A percentile compares a stretch with the other conserved stretches of the same genome.
Conservation (phyloP, 64 coral and sea anemone species). For the Pocillopora verrucosa region DNA sequence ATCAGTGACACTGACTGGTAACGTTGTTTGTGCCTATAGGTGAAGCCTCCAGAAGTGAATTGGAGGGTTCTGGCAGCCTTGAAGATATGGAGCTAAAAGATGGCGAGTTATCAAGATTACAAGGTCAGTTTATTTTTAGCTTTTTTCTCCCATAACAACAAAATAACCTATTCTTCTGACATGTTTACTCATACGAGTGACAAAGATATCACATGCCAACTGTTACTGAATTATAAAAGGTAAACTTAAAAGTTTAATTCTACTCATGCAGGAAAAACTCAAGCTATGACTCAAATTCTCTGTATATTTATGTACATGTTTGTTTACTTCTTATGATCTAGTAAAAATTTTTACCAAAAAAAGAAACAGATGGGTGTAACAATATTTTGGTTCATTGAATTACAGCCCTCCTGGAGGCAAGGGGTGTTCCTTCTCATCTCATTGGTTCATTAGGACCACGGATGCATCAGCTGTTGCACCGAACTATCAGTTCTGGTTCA, state of each 20-base stretch:
- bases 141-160: too few species aligned
- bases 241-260: too few species aligned
- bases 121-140: constrained; percentile 36
- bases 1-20: neutral
- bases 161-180: too few species aligned
- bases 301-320: too few species aligned
- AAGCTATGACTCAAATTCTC: too few species aligned
- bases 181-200: too few species aligned
- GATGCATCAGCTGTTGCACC: constrained; percentile 93
- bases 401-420: constrained; percentile 83
- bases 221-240: too few species aligned
- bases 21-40: neutral
- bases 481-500: constrained; percentile 87
- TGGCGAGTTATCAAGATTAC: constrained; percentile 85
- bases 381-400: neutral
- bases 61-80: constrained; percentile 44
- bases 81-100: constrained; percentile 83
- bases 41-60: constrained; percentile 33
- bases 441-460: constrained; percentile 95
- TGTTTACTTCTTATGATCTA: too few species aligned
- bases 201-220: too few species aligned
- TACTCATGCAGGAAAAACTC: too few species aligned
- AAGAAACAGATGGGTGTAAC: neutral
- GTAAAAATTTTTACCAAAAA: too few species aligned
- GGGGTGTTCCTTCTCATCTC: constrained; percentile 90